Conservation (phyloP, 2,113 vertebrate species). For the Morphnarchus princeps region DNA sequence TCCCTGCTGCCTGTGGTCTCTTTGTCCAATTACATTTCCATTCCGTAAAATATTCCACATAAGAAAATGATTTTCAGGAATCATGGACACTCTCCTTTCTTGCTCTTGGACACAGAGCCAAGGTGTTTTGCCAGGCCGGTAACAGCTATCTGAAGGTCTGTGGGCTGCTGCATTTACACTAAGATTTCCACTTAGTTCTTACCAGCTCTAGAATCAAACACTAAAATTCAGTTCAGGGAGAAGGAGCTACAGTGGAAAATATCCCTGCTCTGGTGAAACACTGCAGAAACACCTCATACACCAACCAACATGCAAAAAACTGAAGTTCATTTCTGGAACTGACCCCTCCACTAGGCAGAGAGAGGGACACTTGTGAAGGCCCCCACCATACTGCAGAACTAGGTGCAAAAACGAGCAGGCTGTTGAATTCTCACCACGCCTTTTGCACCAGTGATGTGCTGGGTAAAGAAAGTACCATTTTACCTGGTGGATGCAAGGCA, state of each 20-base stretch:
- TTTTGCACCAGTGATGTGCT: background rate
- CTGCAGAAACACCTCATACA: background rate
- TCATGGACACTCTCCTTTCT: background rate
- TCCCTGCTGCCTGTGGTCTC: background rate
- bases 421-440: background rate
- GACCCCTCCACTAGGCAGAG: background rate
- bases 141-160: background rate
- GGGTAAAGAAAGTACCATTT: background rate
- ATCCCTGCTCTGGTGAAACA: background rate
- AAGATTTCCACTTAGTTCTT: constrained; percentile 17
- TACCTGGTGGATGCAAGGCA: background rate
- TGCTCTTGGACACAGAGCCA: background rate
- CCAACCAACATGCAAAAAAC: background rate
- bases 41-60: background rate
- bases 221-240: background rate
- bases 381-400: background rate
- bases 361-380: background rate
- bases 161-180: background rate
- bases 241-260: background rate
- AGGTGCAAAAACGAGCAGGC: background rate
- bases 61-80: background rate
- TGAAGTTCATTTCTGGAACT: background rate
- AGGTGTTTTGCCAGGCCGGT: background rate
- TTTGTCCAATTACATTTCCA: background rate
- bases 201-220: background rate